Conservation (phyloP, 1,140 invertebrate species). For the Pseudomyrmex sp. region DNA sequence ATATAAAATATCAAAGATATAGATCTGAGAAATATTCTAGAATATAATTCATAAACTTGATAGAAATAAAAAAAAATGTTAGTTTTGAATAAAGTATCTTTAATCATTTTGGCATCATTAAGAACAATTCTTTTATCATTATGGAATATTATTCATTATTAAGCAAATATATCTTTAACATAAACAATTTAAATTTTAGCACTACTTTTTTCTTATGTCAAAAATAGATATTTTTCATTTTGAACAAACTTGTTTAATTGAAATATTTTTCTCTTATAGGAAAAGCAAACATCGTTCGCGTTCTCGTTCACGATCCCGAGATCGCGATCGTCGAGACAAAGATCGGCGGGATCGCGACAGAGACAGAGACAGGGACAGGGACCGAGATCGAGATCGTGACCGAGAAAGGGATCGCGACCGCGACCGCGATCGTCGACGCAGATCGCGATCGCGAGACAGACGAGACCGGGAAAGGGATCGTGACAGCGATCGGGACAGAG, state of each 20-base stretch:
- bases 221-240: neutral
- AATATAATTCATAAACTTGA: too few species aligned
- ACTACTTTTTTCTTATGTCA: neutral
- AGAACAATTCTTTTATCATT: too few species aligned
- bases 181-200: too few species aligned
- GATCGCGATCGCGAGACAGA: conserved; percentile 82
- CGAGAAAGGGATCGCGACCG: conserved; percentile 81
- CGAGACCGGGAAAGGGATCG: conserved; percentile 79
- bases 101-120: too few species aligned
- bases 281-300: conserved; percentile 85
- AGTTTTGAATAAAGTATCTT: too few species aligned
- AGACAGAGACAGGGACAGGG: conserved; percentile 80
- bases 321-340: conserved; percentile 80
- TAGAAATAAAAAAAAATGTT: too few species aligned
- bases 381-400: conserved; percentile 74
- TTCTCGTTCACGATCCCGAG: conserved; percentile 83
- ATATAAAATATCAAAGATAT: too few species aligned
- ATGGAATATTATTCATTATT: too few species aligned
- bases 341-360: conserved; percentile 83
- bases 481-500: conserved; percentile 79
- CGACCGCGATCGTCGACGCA: conserved; percentile 81
- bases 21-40: too few species aligned
- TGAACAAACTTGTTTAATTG: conserved; percentile 14
- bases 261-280: conserved; percentile 75
- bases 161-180: too few species aligned